Percentiles rank a stretch among this genome's conserved stretches.
Evolutionary conservation across 1,140 invertebrate genomes (phyloP).

Genomic region (Danaus melanippus): DNA sequence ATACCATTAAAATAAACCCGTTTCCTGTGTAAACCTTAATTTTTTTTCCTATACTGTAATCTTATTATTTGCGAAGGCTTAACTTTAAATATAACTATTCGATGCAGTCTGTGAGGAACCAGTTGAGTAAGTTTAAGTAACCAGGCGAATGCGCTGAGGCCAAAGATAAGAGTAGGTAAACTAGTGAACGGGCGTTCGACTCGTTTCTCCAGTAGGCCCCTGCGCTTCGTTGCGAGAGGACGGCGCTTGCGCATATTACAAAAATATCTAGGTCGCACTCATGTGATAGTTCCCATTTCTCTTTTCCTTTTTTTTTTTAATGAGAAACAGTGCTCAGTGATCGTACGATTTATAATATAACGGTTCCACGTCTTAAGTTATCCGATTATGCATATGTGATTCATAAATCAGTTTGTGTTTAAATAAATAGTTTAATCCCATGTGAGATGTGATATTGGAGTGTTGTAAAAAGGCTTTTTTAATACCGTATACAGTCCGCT

Average conservation of each 20-base stretch:
- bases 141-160: constrained; percentile 39
- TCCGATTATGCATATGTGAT: constrained; percentile 24
- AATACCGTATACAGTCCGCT: constrained; percentile 34
- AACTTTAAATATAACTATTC: too few species aligned
- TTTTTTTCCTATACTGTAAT: too few species aligned
- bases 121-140: constrained; percentile 37
- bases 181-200: constrained; percentile 45
- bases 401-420: constrained; percentile 32
- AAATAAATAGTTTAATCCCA: constrained; percentile 44
- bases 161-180: constrained; percentile 56
- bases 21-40: too few species aligned
- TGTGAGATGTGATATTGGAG: constrained; percentile 59
- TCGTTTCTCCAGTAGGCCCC: constrained; percentile 30
- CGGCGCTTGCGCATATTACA: constrained; percentile 46
- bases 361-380: constrained; percentile 27
- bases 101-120: constrained; percentile 19
- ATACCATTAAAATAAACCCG: too few species aligned
- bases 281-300: constrained; percentile 51
- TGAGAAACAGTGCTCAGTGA: constrained; percentile 51
- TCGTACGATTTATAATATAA: constrained; percentile 34
- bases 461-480: constrained; percentile 43
- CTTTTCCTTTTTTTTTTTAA: constrained; percentile 19
- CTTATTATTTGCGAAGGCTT: too few species aligned
- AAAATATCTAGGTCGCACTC: constrained; percentile 47
- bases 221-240: constrained; percentile 44